These are phyloP conservation scores for Neodiprion pinetum DNA, from an alignment of 1,140 invertebrate genomes.

Conservation along the genomic window DNA sequence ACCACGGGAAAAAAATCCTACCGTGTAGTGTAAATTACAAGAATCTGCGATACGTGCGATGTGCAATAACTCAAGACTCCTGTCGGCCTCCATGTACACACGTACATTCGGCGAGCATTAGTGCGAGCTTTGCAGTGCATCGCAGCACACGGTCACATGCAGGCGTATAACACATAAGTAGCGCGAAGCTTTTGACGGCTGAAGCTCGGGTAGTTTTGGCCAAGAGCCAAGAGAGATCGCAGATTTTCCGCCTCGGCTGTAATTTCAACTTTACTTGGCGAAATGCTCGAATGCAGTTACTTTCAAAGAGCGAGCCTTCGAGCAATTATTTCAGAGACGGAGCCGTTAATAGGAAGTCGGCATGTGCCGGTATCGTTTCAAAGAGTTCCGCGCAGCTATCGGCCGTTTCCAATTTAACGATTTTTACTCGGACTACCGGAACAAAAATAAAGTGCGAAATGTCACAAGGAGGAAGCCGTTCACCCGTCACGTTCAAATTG, in stretches of 20 bases:
- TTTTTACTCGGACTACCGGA: neutral
- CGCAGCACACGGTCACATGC: neutral
- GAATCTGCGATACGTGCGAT: neutral
- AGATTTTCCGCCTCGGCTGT: constrained; percentile 3
- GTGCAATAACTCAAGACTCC: neutral
- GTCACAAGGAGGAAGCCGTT: neutral
- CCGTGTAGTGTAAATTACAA: neutral
- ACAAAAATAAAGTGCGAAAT: neutral
- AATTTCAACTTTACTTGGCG: constrained; percentile 5
- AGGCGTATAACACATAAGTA: constrained; percentile 1
- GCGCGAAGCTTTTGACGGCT: neutral
- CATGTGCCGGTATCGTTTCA: neutral
- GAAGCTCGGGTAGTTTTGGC: neutral
- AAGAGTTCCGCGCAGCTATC: neutral
- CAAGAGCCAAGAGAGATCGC: constrained; percentile 1
- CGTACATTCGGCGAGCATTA: too few species aligned
- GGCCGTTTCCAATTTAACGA: neutral
- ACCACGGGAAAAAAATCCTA: neutral
- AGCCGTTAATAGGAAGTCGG: neutral
- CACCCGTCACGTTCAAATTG: neutral
- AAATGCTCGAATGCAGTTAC: constrained; percentile 7
- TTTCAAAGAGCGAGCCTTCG: neutral
- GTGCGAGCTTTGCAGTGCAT: neutral
- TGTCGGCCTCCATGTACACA: too few species aligned
- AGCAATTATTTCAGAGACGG: neutral